Percentiles rank a stretch among this genome's conserved stretches.
These are phyloP conservation scores for Acanthosepion esculentum DNA, from an alignment of 2,888 invertebrate species.

Conservation along the genomic window DNA sequence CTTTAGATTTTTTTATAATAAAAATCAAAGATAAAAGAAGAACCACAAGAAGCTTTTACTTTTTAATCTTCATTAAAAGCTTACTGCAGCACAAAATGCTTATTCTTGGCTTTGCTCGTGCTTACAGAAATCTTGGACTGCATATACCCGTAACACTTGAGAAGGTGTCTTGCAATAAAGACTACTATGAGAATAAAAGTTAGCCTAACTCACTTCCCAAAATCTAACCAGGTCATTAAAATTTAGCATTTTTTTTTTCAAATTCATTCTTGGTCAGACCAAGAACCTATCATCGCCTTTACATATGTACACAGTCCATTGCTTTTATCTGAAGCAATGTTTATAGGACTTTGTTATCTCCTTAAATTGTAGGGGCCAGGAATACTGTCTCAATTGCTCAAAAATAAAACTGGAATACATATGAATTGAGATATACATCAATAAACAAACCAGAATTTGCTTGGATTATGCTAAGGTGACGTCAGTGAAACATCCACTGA, in stretches of 20 bases:
- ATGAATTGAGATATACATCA: not conserved
- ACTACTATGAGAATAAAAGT: not conserved
- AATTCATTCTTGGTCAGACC: too few species aligned
- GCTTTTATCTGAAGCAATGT: not conserved
- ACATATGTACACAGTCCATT: not conserved
- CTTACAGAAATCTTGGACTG: not conserved
- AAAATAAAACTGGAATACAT: not conserved
- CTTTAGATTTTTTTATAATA: too few species aligned
- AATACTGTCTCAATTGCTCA: not conserved
- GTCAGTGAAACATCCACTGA: not conserved
- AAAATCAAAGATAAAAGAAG: not conserved
- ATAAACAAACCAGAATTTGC: not conserved
- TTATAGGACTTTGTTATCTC: not conserved
- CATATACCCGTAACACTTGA: not conserved
- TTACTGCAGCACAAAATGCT: not conserved
- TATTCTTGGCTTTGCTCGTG: not conserved
- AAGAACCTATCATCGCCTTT: too few species aligned
- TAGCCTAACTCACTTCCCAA: too few species aligned
- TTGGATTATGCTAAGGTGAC: not conserved
- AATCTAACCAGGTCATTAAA: too few species aligned
- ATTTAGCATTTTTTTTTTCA: too few species aligned
- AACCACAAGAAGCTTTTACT: not conserved
- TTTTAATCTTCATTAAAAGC: not conserved
- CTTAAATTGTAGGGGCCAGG: not conserved
- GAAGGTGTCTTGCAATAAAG: not conserved